These are phyloP conservation scores for Euglossa dilemma DNA, from an alignment of 1,140 invertebrate species.

Conservation along the genomic window DNA sequence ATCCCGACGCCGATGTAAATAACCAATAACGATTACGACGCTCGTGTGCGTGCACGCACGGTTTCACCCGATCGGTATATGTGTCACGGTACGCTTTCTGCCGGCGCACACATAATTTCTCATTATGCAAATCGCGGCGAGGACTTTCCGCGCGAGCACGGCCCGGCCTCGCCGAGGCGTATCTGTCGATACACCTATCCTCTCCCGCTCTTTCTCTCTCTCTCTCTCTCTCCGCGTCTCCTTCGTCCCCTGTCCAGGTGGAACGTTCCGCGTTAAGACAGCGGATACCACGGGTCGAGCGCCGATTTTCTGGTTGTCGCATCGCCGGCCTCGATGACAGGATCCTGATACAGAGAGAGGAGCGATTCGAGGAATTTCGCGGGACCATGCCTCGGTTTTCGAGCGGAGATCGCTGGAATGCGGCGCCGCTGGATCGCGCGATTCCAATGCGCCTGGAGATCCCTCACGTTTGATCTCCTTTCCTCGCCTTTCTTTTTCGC, in stretches of 20 bases:
- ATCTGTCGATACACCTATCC: conserved; percentile 14
- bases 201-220: background rate
- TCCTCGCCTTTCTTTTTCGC: no score
- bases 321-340: conserved; percentile 14
- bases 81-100: conserved; percentile 46
- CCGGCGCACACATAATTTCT: conserved; percentile 67
- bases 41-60: background rate
- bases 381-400: conserved; percentile 24
- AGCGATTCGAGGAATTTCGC: conserved; percentile 17
- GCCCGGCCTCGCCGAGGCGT: conserved; percentile 35
- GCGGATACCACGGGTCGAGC: background rate
- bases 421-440: background rate
- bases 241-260: background rate
- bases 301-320: conserved; percentile 35
- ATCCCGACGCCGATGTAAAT: conserved; percentile 60
- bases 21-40: conserved; percentile 66
- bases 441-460: background rate
- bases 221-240: background rate
- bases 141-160: conserved; percentile 35
- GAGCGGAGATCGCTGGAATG: conserved; percentile 1
- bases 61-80: background rate
- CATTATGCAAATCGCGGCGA: conserved; percentile 69
- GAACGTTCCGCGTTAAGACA: conserved; percentile 19
- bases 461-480: background rate
- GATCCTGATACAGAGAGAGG: conserved; percentile 5